Conservation (phyloP, 2,797 vertebrate species). For the Onychomys arenicola region DNA sequence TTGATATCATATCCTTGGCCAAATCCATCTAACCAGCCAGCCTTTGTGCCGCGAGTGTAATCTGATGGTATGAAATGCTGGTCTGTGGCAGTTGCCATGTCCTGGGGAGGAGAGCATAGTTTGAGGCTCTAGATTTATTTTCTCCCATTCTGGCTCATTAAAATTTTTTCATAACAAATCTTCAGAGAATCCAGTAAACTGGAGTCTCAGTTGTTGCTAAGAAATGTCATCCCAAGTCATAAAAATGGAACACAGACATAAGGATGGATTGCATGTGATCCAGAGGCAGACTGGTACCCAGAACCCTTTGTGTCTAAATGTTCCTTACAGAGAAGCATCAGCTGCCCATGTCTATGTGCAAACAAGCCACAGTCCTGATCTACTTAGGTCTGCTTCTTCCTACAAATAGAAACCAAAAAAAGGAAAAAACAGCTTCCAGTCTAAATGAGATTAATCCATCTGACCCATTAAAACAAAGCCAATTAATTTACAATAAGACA, state of each 20-base stretch:
- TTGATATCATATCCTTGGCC: conserved; percentile 34
- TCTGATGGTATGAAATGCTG: background rate
- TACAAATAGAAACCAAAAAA: background rate
- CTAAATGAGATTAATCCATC: conserved; percentile 78
- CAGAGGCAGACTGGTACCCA: background rate
- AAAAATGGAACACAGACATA: background rate
- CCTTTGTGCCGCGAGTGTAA: conserved; percentile 11
- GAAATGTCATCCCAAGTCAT: background rate
- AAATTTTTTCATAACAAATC: conserved; percentile 51
- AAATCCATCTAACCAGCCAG: background rate
- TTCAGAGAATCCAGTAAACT: background rate
- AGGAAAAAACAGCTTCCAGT: conserved; percentile 31
- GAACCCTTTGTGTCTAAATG: conserved; percentile 6
- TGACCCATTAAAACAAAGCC: conserved; percentile 67
- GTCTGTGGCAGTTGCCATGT: background rate
- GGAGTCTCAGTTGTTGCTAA: background rate
- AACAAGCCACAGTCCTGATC: background rate
- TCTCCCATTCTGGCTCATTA: conserved; percentile 19
- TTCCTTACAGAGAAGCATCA: conserved; percentile 8
- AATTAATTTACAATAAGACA: conserved; percentile 78
- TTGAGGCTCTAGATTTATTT: conserved; percentile 8
- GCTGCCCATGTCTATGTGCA: background rate
- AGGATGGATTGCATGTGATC: conserved; percentile 35
- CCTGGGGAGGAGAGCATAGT: background rate
- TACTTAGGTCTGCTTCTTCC: conserved; percentile 35